Conservation (phyloP, 2,888 invertebrate species). For the Aradus depressus region DNA sequence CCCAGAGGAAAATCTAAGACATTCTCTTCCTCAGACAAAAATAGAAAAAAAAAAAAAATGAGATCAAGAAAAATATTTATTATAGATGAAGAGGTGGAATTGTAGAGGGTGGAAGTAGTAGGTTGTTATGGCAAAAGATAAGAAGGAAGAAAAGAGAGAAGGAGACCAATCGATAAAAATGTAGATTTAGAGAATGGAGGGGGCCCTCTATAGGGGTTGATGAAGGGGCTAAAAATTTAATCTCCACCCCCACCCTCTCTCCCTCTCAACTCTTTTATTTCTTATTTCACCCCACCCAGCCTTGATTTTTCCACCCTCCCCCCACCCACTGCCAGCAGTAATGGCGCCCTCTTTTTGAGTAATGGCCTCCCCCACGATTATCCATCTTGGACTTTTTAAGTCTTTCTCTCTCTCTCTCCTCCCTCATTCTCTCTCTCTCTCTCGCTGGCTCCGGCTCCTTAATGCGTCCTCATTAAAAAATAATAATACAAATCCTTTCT, state of each 20-base stretch:
- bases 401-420: constrained; percentile 2
- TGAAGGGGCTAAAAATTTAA: constrained; percentile 25
- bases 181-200: constrained; percentile 27
- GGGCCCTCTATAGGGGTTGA: constrained; percentile 5
- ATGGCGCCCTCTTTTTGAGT: constrained; percentile 22
- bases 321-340: constrained; percentile 5
- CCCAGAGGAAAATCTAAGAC: no score
- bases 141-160: constrained; percentile 5
- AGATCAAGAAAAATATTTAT: no score
- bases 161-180: constrained; percentile 29
- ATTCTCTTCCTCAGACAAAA: no score
- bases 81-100: no score
- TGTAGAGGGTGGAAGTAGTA: no score
- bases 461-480: no score
- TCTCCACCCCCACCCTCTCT: constrained; percentile 9
- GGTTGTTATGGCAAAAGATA: constrained; percentile 10
- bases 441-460: not conserved
- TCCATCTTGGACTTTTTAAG: not conserved
- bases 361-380: constrained; percentile 12
- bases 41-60: no score
- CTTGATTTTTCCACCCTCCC: no score
- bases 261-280: constrained; percentile 5
- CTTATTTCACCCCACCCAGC: no score
- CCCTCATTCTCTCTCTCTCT: not conserved
- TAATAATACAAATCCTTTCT: no score